A percentile compares a stretch with the other conserved stretches of the same genome.
Conservation (phyloP, 2,888 invertebrate species). For the Antheraea assamensis region DNA sequence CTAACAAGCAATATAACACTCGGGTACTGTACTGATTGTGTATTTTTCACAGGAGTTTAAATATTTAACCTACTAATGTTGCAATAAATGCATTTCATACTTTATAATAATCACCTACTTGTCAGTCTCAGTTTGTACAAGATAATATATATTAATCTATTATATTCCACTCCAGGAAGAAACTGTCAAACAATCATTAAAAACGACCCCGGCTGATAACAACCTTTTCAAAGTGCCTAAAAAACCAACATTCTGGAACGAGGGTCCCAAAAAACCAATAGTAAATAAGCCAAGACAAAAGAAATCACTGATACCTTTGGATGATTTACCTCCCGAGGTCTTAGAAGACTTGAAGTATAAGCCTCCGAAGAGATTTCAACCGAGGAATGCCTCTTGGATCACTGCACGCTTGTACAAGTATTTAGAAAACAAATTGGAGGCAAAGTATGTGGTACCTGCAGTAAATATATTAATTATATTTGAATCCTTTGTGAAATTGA, state of each 20-base stretch:
- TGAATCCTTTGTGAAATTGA: too few relatives aligned
- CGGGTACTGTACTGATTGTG: too few relatives aligned
- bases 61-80: too few relatives aligned
- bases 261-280: slow-evolving; percentile 28
- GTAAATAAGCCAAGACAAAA: slow-evolving; percentile 43
- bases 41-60: too few relatives aligned
- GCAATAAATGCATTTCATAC: too few relatives aligned
- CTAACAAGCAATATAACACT: too few relatives aligned
- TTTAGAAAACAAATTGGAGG: slow-evolving; percentile 66
- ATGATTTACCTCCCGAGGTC: slow-evolving; percentile 53
- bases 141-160: slow-evolving; percentile 12
- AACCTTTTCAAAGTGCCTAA: slow-evolving; percentile 53
- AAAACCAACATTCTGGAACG: slow-evolving; percentile 37
- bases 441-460: slow-evolving; percentile 52
- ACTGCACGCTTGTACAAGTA: slow-evolving; percentile 68
- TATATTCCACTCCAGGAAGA: slow-evolving; percentile 12
- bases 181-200: background rate
- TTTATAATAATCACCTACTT: too few relatives aligned
- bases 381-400: slow-evolving; percentile 66
- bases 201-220: slow-evolving; percentile 30
- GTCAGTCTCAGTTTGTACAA: too few relatives aligned
- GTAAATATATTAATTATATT: background rate
- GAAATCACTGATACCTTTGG: slow-evolving; percentile 36
- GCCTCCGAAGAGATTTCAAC: slow-evolving; percentile 66
- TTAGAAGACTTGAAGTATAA: slow-evolving; percentile 67